Conservation (phyloP, 2,888 invertebrate species). For the Philopedon plagiatum region DNA sequence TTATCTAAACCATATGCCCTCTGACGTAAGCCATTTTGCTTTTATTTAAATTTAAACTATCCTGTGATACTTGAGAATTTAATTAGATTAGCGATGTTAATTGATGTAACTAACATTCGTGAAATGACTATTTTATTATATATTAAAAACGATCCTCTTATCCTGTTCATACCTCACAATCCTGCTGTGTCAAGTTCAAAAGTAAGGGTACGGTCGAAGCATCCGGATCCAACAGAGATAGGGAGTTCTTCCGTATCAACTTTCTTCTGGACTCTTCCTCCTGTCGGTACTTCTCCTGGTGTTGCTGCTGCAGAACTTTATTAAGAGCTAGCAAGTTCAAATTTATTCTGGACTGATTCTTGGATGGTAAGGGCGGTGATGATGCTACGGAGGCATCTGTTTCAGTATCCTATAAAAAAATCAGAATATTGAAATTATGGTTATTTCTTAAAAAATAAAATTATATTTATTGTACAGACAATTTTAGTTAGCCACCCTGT, state of each 20-base stretch:
- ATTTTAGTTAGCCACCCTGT: too few species aligned
- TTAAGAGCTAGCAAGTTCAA: conserved; percentile 42
- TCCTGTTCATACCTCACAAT: conserved; percentile 65
- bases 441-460: too few species aligned
- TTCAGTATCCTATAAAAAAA: conserved; percentile 1
- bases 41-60: too few species aligned
- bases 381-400: not conserved
- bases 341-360: conserved; percentile 7
- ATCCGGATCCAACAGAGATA: conserved; percentile 67
- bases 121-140: not conserved
- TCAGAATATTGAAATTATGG: too few species aligned
- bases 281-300: conserved; percentile 44
- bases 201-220: conserved; percentile 67
- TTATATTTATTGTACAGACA: too few species aligned
- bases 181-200: conserved; percentile 70
- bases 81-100: too few species aligned
- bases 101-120: too few species aligned
- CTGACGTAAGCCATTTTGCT: too few species aligned
- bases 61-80: too few species aligned
- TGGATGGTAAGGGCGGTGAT: not conserved
- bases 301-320: conserved; percentile 47
- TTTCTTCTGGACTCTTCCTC: conserved; percentile 51
- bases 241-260: conserved; percentile 64
- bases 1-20: too few species aligned
- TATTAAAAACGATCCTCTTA: not conserved